These are phyloP conservation scores for Heterodera schachtii DNA, from an alignment of 1,140 invertebrate genomes.

Conservation along the genomic window DNA sequence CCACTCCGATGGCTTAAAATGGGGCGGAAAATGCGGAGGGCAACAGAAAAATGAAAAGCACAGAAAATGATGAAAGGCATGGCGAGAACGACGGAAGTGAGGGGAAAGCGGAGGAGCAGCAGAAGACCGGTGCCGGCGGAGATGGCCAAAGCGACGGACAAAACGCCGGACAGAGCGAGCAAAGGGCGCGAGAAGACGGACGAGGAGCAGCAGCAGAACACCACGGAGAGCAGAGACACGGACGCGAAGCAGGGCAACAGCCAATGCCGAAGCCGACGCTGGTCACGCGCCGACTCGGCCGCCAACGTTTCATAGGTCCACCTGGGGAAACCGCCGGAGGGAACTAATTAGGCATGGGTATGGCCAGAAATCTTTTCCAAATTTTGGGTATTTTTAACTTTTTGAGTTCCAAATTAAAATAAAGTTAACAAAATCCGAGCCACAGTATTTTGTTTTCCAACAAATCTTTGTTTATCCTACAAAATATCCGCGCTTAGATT, in stretches of 20 bases:
- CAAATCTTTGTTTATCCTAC: too few species aligned
- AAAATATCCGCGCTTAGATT: too few species aligned
- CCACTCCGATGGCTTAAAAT: slow-evolving; percentile 63
- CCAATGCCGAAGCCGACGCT: slow-evolving; percentile 58
- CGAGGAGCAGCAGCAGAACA: slow-evolving; percentile 68
- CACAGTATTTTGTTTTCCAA: too few species aligned
- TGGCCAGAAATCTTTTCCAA: too few species aligned
- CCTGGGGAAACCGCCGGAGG: slow-evolving; percentile 44
- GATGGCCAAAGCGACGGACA: slow-evolving; percentile 77
- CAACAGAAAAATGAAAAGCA: slow-evolving; percentile 67
- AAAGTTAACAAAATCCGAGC: too few species aligned
- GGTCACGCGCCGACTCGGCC: slow-evolving; percentile 58
- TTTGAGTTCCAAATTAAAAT: too few species aligned
- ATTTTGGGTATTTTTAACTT: too few species aligned
- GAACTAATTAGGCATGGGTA: too few species aligned
- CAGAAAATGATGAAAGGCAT: slow-evolving; percentile 93
- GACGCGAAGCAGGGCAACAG: slow-evolving; percentile 55
- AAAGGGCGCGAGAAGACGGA: slow-evolving; percentile 86
- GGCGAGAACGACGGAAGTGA: slow-evolving; percentile 62
- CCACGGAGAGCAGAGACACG: slow-evolving; percentile 58
- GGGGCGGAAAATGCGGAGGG: slow-evolving; percentile 16
- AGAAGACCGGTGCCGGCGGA: slow-evolving; percentile 56
- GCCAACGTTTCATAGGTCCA: slow-evolving; percentile 64
- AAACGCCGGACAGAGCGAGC: slow-evolving; percentile 85
- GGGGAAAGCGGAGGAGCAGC: slow-evolving; percentile 51